Conservation (phyloP, 2,888 invertebrate genomes). For the Stenchaetothrips biformis region DNA sequence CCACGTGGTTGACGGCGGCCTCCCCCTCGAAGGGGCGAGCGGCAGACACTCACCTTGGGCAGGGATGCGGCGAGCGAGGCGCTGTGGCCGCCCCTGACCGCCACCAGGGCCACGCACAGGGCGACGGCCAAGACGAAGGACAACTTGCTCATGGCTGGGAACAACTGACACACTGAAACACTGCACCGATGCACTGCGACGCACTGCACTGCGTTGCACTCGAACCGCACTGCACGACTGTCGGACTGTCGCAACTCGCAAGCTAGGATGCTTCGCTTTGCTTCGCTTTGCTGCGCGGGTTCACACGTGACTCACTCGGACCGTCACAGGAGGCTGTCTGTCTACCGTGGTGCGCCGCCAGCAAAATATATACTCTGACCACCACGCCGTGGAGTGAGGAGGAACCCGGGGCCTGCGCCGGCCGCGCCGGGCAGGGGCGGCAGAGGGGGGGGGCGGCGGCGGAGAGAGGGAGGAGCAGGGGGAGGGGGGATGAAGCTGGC, state of each 20-base stretch:
- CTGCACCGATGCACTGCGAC: not conserved
- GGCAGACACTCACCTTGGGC: not conserved
- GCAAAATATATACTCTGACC: slow-evolving; percentile 18
- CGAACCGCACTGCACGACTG: not conserved
- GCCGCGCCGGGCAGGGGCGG: not conserved
- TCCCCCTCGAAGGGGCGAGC: too few relatives aligned
- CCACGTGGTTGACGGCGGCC: too few relatives aligned
- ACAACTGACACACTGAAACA: not conserved
- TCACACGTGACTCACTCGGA: slow-evolving; percentile 7
- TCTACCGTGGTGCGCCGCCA: not conserved
- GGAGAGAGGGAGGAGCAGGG: not conserved
- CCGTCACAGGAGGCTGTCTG: slow-evolving; percentile 19
- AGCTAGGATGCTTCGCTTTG: not conserved
- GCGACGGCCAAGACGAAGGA: not conserved
- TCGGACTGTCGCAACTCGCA: not conserved
- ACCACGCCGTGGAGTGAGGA: not conserved
- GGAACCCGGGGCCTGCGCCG: not conserved
- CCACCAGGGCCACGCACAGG: slow-evolving; percentile 10
- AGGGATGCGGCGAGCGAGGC: not conserved
- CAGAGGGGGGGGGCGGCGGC: not conserved
- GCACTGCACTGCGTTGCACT: not conserved
- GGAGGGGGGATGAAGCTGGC: not conserved
- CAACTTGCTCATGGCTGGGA: not conserved
- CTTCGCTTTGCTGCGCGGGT: not conserved
- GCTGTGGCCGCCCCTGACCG: not conserved